Evolutionary conservation across 2,888 invertebrate genomes (phyloP), one percentile per base, ranked within the genome.

Genomic region (Uropetala carovei): DNA sequence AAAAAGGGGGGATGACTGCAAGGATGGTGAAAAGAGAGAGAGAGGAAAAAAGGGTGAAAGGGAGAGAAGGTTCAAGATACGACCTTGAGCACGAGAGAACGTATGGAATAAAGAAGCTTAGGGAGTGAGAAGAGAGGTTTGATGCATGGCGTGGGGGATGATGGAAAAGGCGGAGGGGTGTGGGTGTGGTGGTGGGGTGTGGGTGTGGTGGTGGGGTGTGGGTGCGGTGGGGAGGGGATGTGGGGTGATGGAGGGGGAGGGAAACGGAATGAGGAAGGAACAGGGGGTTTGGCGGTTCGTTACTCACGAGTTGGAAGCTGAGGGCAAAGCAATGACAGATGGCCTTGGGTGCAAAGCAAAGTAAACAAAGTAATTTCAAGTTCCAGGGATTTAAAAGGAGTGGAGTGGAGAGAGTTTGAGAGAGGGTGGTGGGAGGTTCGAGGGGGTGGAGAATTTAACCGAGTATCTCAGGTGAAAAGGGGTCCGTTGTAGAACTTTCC

Each of bases 281-380:
- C 60, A 86, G 60, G n/a, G 30, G 16, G 86, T 86, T 60, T 86
- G 30, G 86, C 59, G 83, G 27, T 83, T 83, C 83, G 83, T 83
- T 83, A 83, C 83, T 7, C 83, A 59, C 27, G 59, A 58, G 11
- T 13, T 58, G 22, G 58, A 22, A 58, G 58, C 58, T 27, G 59
- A 85, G 85, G 85, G 85, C 27, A 86, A 64, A 86, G 59, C 86
- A 59, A 59, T 86, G 86, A 59, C 59, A 59, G 59, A 60, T 86
- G 86, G 86, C 60, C 86, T 60, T 30, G 86, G 86, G 59, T 86
- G 60, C 86, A 59, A 60, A 60, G 59, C 60, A 86, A 60, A 14
- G 86, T 86, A 86, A 86, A 86, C 86, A 86, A 86, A 86, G 86
- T 86, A 30, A 86, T 86, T 86, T 59, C 58, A 27, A 8, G 68